These are phyloP conservation scores for Pomatostomus ruficeps DNA, from an alignment of 2,113 vertebrate species.

Conservation along the genomic window DNA sequence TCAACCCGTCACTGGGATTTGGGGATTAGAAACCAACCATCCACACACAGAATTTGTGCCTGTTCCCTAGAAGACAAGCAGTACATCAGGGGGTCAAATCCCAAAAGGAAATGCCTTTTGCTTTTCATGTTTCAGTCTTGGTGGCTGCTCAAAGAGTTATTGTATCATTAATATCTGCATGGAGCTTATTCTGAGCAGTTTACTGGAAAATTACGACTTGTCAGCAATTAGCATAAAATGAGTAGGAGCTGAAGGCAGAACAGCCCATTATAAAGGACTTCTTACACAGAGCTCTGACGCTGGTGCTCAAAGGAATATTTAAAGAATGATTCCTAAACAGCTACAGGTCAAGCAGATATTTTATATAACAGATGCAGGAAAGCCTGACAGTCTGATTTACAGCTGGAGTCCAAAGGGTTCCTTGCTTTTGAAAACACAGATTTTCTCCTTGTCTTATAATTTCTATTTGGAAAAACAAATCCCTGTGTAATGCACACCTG, in stretches of 20 bases:
- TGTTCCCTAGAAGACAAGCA: neutral
- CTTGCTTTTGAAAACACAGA: neutral
- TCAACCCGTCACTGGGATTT: neutral
- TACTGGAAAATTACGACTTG: constrained; percentile 22
- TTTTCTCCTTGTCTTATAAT: neutral
- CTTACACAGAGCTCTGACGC: neutral
- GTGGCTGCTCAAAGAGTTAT: neutral
- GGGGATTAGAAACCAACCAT: neutral
- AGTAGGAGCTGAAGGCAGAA: neutral
- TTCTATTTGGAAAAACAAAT: neutral
- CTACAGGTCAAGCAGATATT: neutral
- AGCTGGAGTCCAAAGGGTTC: neutral
- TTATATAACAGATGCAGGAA: neutral
- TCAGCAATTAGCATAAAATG: constrained; percentile 10
- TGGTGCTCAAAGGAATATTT: neutral
- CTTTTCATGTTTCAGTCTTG: neutral
- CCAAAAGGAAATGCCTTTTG: neutral
- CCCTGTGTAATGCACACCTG: neutral
- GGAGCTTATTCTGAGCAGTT: neutral
- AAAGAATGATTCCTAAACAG: neutral
- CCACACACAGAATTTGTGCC: neutral
- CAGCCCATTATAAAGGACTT: neutral
- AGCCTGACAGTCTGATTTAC: neutral
- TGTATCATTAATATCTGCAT: neutral
- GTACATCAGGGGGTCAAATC: neutral